Evolutionary conservation across 1,140 invertebrate genomes (phyloP).

Genomic region (Venustaconcha ellipsiformis): DNA sequence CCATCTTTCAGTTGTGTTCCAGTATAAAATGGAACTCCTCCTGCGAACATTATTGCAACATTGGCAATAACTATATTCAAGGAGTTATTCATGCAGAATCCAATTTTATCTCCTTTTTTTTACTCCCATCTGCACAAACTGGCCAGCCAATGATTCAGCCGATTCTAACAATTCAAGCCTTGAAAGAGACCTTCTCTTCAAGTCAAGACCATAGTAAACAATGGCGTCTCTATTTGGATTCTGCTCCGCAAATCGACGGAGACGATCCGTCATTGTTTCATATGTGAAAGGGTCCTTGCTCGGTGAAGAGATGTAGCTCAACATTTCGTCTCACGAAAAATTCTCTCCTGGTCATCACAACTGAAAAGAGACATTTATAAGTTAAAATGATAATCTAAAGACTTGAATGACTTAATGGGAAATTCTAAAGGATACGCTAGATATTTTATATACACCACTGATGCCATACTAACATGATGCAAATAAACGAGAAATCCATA

Average conservation of each 20-base stretch:
- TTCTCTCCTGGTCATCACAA: too few species aligned
- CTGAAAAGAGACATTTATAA: too few species aligned
- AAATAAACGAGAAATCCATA: too few species aligned
- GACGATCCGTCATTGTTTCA: conserved; percentile 8
- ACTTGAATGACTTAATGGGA: too few species aligned
- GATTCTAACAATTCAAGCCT: conserved; percentile 14
- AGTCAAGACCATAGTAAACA: conserved; percentile 8
- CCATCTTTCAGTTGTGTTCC: conserved; percentile 15
- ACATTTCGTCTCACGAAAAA: too few species aligned
- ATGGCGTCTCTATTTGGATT: conserved; percentile 16
- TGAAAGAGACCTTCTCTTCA: neutral
- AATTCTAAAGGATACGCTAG: too few species aligned
- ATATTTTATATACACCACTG: too few species aligned
- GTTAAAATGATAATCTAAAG: too few species aligned
- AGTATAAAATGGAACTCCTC: conserved; percentile 13
- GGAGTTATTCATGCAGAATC: conserved; percentile 14
- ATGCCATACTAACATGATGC: too few species aligned
- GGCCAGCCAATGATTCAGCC: neutral
- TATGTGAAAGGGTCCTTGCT: conserved; percentile 1
- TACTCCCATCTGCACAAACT: conserved; percentile 9
- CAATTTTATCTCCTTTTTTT: conserved; percentile 13
- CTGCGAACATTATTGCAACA: conserved; percentile 9
- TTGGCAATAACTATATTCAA: conserved; percentile 11
- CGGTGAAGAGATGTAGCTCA: conserved; percentile 14
- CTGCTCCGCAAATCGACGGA: conserved; percentile 2